These are phyloP conservation scores for Hymenochirus boettgeri DNA, from an alignment of 2,113 vertebrate genomes.

Conservation along the genomic window DNA sequence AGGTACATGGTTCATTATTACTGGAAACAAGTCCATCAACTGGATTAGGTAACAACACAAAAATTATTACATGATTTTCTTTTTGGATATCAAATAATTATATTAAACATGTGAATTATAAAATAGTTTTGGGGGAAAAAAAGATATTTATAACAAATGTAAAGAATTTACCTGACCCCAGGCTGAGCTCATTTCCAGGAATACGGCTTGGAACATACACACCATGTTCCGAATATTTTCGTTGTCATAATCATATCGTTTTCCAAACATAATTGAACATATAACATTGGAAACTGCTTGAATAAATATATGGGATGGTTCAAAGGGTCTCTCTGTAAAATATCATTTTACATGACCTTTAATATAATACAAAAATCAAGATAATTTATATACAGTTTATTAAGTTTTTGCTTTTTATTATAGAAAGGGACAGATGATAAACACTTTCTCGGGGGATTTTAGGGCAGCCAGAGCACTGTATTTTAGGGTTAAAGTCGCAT, in stretches of 20 bases:
- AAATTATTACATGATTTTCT: too few relatives aligned
- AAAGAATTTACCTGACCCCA: constrained; percentile 1
- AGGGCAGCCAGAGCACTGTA: too few relatives aligned
- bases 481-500: too few relatives aligned
- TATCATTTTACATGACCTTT: neutral
- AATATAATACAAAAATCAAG: neutral
- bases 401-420: too few relatives aligned
- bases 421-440: too few relatives aligned
- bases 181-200: neutral
- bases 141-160: neutral
- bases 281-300: constrained; percentile 48
- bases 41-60: neutral
- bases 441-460: too few relatives aligned
- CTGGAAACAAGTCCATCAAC: constrained; percentile 57
- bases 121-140: too few relatives aligned
- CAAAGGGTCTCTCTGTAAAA: constrained; percentile 31
- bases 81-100: too few relatives aligned
- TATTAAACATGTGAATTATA: too few relatives aligned
- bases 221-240: constrained; percentile 42
- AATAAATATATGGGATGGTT: constrained; percentile 42
- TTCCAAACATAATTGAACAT: constrained; percentile 49
- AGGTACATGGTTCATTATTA: constrained; percentile 58
- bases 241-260: constrained; percentile 53
- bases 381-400: too few relatives aligned
- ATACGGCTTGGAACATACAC: constrained; percentile 18